Conservation (phyloP, 2,113 vertebrate species). For the Noctilio leporinus region DNA sequence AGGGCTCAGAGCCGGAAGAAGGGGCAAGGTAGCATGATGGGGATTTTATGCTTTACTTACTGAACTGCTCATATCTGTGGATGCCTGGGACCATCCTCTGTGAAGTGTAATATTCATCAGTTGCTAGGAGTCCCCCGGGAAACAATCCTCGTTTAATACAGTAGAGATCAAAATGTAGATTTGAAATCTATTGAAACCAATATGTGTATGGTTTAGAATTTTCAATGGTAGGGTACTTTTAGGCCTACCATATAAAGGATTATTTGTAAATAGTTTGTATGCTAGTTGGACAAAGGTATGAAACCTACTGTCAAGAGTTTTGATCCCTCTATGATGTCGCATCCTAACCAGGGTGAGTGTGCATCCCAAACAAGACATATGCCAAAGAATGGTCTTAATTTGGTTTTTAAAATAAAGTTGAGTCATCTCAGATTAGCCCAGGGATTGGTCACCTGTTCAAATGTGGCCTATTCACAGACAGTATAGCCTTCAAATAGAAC, state of each 20-base stretch:
- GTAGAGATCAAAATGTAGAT: background rate
- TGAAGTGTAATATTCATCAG: background rate
- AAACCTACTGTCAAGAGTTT: constrained; percentile 5
- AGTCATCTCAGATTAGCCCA: background rate
- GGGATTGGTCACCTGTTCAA: background rate
- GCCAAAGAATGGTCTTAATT: background rate
- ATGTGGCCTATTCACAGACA: background rate
- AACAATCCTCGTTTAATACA: background rate
- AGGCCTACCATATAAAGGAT: background rate
- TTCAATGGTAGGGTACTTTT: background rate
- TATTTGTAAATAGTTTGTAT: background rate
- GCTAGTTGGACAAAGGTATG: background rate
- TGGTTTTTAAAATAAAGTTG: background rate
- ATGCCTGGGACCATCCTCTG: background rate
- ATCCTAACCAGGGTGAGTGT: background rate
- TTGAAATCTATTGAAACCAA: constrained; percentile 5
- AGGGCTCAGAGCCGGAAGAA: constrained; percentile 8
- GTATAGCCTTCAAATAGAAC: background rate
- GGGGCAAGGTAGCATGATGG: background rate
- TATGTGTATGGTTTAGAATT: background rate
- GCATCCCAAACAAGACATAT: background rate
- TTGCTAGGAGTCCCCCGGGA: background rate
- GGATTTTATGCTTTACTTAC: background rate
- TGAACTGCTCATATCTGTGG: background rate
- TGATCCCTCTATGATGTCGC: background rate